These are phyloP conservation scores for Takifugu bimaculatus DNA, from an alignment of 2,113 vertebrate genomes.

Conservation along the genomic window DNA sequence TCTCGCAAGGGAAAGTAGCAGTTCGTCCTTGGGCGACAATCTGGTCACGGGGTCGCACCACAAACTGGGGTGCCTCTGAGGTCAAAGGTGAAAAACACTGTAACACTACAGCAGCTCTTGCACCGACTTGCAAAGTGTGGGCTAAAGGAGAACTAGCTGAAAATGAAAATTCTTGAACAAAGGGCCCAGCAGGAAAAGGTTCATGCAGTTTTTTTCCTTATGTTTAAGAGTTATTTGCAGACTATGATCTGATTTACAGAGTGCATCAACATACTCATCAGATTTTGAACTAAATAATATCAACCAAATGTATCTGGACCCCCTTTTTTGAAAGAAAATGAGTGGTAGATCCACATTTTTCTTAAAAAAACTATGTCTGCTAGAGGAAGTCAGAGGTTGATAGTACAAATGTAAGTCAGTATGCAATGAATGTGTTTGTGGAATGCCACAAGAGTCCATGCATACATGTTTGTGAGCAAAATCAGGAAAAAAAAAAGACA, in stretches of 20 bases:
- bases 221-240: not conserved
- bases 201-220: constrained; percentile 52
- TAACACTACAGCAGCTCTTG: constrained; percentile 27
- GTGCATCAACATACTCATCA: constrained; percentile 2
- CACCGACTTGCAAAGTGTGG: not conserved
- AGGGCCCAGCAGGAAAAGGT: constrained; percentile 21
- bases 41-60: constrained; percentile 95
- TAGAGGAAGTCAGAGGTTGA: constrained; percentile 29
- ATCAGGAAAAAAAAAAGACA: constrained; percentile 51
- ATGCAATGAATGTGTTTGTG: constrained; percentile 54
- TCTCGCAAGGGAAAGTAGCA: constrained; percentile 95
- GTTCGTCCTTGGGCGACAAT: constrained; percentile 94
- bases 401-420: constrained; percentile 23
- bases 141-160: not conserved
- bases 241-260: constrained; percentile 13
- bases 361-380: not conserved
- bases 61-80: constrained; percentile 96
- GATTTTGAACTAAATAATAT: constrained; percentile 18
- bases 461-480: constrained; percentile 55
- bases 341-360: not conserved
- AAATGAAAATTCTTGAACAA: constrained; percentile 12
- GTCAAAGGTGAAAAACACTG: constrained; percentile 39
- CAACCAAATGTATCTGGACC: constrained; percentile 21
- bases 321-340: constrained; percentile 11
- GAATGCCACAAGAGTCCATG: constrained; percentile 52